Conservation (phyloP, 2,113 vertebrate genomes). For the Lepus europaeus region DNA sequence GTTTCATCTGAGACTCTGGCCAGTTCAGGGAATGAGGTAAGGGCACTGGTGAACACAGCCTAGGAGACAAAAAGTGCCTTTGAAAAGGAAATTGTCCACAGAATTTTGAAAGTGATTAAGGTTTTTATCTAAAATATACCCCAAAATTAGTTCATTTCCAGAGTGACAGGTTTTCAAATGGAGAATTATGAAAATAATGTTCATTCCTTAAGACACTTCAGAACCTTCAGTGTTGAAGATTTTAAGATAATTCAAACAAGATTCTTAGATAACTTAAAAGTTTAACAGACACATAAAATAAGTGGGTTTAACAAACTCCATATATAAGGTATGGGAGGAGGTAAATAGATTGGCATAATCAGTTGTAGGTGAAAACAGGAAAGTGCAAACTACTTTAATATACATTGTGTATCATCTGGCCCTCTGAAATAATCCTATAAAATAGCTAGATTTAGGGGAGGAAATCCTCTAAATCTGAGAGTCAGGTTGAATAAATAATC, state of each 20-base stretch:
- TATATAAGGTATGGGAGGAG: background rate
- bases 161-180: background rate
- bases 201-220: background rate
- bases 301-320: background rate
- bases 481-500: background rate
- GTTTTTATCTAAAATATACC: background rate
- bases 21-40: background rate
- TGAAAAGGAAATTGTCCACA: background rate
- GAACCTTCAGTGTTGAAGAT: background rate
- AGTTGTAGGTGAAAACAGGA: background rate
- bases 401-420: background rate
- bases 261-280: background rate
- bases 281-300: background rate
- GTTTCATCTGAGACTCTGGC: background rate
- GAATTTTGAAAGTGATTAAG: background rate
- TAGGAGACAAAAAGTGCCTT: background rate
- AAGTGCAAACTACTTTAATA: background rate
- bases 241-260: background rate
- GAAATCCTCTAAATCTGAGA: background rate
- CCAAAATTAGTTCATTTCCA: background rate
- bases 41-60: background rate
- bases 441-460: background rate
- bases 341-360: fast-evolving
- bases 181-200: background rate
- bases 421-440: background rate